Evolutionary conservation across 2,888 invertebrate species (phyloP).

Genomic region (Noctua pronuba): DNA sequence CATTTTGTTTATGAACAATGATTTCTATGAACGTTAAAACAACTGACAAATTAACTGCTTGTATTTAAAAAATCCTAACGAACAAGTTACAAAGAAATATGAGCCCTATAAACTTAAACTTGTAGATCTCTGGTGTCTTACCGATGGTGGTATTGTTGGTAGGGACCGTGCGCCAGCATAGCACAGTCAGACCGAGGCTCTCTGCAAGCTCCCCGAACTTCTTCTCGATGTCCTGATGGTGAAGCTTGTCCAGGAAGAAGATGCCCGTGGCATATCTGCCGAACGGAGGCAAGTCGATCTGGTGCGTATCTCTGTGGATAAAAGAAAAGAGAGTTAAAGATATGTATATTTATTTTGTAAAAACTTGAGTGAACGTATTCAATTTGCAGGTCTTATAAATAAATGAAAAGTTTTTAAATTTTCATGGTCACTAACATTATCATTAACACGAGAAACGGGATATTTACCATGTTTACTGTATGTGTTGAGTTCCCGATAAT

Average conservation of each 20-base stretch:
- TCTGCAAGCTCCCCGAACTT: slow-evolving; percentile 95
- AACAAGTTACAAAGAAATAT: background rate
- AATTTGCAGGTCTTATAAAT: background rate
- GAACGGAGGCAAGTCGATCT: slow-evolving; percentile 95
- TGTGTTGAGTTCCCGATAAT: no score
- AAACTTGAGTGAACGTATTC: background rate
- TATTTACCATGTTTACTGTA: no score
- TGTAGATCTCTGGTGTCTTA: slow-evolving; percentile 69
- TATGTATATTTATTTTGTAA: background rate
- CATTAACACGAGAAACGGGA: no score
- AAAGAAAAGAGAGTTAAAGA: slow-evolving; percentile 10
- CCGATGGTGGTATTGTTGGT: slow-evolving; percentile 96
- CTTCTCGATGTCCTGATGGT: slow-evolving; percentile 94
- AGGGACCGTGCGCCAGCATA: slow-evolving; percentile 98
- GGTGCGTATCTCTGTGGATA: slow-evolving; percentile 93
- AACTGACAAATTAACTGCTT: slow-evolving; percentile 19
- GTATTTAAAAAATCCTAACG: background rate
- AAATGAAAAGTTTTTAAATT: no score
- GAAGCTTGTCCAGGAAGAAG: slow-evolving; percentile 96
- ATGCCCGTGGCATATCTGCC: slow-evolving; percentile 99
- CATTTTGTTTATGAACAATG: slow-evolving; percentile 25
- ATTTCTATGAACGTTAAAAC: slow-evolving; percentile 39
- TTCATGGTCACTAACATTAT: no score
- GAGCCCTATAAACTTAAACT: background rate
- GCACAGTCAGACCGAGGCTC: slow-evolving; percentile 94